Evolutionary conservation across 2,797 vertebrate species (phyloP).

Genomic region (Serranus cabrilla): DNA sequence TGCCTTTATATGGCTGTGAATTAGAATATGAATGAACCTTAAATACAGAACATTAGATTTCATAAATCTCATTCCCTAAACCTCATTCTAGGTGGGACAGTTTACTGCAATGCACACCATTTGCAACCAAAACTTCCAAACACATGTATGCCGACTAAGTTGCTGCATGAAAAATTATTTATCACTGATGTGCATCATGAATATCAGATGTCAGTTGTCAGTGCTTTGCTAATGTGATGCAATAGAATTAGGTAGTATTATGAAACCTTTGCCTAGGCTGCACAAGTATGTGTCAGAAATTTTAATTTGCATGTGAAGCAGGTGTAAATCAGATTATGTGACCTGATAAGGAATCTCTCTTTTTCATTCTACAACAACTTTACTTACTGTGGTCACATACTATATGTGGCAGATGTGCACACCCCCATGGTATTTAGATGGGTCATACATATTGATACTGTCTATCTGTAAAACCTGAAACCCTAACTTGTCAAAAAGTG

Average conservation of each 20-base stretch:
- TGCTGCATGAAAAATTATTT: neutral
- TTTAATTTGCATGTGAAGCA: neutral
- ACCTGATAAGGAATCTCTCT: neutral
- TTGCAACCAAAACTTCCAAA: slow-evolving; percentile 5
- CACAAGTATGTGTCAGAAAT: neutral
- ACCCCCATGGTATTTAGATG: neutral
- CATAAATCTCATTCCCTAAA: neutral
- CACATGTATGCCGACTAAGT: neutral
- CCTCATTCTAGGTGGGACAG: neutral
- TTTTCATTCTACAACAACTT: neutral
- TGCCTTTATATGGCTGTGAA: neutral
- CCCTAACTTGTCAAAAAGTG: neutral
- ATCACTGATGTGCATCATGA: neutral
- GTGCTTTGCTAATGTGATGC: neutral
- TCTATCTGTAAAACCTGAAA: neutral
- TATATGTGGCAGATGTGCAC: neutral
- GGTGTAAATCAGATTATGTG: neutral
- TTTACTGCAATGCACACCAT: neutral
- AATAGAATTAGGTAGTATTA: neutral
- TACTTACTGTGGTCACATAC: neutral
- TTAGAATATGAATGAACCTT: neutral
- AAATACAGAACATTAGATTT: neutral
- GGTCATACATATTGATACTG: neutral
- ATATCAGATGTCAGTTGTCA: neutral
- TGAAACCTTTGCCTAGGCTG: neutral